These are phyloP conservation scores for Aricia agestis DNA, from an alignment of 1,140 invertebrate species.

Conservation along the genomic window DNA sequence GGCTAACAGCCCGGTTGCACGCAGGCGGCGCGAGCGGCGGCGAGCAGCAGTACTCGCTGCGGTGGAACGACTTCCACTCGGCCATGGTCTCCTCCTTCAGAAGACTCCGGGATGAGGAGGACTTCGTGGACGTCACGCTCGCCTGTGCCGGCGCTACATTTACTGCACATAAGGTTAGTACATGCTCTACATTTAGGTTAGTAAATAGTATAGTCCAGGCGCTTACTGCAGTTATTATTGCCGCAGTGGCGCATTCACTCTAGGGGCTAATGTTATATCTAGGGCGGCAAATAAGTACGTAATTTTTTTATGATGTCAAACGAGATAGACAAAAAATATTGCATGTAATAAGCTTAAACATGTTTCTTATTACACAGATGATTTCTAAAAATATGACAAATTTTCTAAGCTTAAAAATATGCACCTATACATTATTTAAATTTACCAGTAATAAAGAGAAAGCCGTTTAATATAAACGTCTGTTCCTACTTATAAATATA, in stretches of 20 bases:
- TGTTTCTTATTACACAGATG: too few relatives aligned
- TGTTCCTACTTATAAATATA: slow-evolving; percentile 6
- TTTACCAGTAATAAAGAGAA: slow-evolving; percentile 3
- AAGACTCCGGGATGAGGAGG: slow-evolving; percentile 88
- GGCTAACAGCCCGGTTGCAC: slow-evolving; percentile 35
- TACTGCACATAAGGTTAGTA: slow-evolving; percentile 88
- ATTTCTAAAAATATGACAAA: slow-evolving; percentile 1
- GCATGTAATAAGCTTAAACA: too few relatives aligned
- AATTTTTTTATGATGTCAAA: too few relatives aligned
- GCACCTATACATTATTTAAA: not conserved
- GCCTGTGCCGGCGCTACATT: slow-evolving; percentile 93
- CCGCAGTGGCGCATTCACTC: too few relatives aligned
- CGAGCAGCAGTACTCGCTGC: slow-evolving; percentile 93
- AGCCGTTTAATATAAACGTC: slow-evolving; percentile 1
- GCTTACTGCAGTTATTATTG: too few relatives aligned
- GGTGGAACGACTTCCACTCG: slow-evolving; percentile 95
- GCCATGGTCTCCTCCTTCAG: slow-evolving; percentile 92
- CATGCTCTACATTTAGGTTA: not conserved
- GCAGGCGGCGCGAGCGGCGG: slow-evolving; percentile 60
- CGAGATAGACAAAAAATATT: too few relatives aligned
- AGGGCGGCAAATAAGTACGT: too few relatives aligned
- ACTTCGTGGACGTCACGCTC: slow-evolving; percentile 94
- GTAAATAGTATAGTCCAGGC: too few relatives aligned
- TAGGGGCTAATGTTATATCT: too few relatives aligned
- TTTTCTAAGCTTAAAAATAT: not conserved